These are phyloP conservation scores for Frieseomelitta varia DNA, from an alignment of 1,140 invertebrate species.

Conservation along the genomic window DNA sequence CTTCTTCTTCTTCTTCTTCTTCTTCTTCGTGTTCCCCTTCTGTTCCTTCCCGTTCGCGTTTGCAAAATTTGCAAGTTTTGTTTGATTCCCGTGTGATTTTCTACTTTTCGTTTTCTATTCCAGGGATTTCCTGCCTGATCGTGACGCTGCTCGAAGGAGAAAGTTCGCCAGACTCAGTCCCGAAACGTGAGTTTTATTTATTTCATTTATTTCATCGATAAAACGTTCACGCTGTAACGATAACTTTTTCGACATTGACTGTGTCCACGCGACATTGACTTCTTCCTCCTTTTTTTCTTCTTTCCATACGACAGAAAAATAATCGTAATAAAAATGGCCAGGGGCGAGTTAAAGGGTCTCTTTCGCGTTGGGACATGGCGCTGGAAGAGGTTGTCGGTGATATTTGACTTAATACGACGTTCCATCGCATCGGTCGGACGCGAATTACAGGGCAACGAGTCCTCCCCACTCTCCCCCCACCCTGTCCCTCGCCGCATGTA, in stretches of 20 bases:
- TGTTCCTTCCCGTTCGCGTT: neutral
- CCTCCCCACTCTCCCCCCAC: neutral
- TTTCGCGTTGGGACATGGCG: neutral
- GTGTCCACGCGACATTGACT: no score
- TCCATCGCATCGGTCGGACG: neutral
- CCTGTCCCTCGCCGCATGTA: neutral
- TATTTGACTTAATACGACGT: conserved; percentile 5
- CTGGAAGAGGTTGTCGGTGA: neutral
- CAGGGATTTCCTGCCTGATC: neutral
- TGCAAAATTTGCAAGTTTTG: neutral
- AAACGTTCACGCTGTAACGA: neutral
- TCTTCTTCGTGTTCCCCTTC: neutral
- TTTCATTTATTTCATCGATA: neutral
- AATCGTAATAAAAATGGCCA: neutral
- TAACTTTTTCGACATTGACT: no score
- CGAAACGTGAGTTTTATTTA: neutral
- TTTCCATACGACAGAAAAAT: neutral
- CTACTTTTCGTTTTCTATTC: neutral
- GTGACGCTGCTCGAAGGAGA: neutral
- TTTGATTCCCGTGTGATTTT: neutral
- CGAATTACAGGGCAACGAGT: conserved; percentile 20
- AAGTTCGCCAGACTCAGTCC: neutral
- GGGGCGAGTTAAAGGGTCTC: neutral
- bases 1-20: neutral
- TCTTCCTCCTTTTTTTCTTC: no score